These are phyloP conservation scores for Trochalopteron elliotii DNA, from an alignment of 2,113 vertebrate genomes.

Conservation along the genomic window DNA sequence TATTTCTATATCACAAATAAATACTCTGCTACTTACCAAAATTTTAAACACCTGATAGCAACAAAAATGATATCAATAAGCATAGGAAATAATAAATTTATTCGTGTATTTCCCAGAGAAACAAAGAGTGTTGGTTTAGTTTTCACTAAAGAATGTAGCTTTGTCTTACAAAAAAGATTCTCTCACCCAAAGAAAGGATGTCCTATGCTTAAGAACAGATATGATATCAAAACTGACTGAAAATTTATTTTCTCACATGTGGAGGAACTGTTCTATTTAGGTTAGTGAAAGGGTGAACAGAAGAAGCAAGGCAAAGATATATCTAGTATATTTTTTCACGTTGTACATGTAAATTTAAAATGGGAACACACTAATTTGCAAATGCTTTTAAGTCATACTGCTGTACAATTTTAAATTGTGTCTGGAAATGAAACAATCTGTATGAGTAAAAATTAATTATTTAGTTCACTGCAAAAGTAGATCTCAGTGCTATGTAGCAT, in stretches of 20 bases:
- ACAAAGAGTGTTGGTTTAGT: background rate
- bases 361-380: background rate
- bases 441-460: background rate
- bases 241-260: background rate
- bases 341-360: background rate
- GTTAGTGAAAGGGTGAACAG: background rate
- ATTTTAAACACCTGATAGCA: slow-evolving; percentile 16
- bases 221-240: background rate
- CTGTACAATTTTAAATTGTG: background rate
- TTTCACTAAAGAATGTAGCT: background rate
- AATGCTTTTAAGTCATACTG: background rate
- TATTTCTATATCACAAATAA: background rate
- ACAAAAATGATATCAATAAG: slow-evolving; percentile 31
- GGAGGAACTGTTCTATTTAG: background rate
- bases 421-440: background rate
- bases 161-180: background rate
- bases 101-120: slow-evolving; percentile 30
- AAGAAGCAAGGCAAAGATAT: background rate
- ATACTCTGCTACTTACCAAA: background rate
- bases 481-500: background rate
- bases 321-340: background rate
- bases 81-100: slow-evolving; percentile 14
- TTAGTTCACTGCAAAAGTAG: background rate
- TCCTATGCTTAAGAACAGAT: background rate
- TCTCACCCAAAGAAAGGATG: background rate